These are phyloP conservation scores for Macroramphosus scolopax DNA, from an alignment of 2,797 vertebrate species.

Conservation along the genomic window DNA sequence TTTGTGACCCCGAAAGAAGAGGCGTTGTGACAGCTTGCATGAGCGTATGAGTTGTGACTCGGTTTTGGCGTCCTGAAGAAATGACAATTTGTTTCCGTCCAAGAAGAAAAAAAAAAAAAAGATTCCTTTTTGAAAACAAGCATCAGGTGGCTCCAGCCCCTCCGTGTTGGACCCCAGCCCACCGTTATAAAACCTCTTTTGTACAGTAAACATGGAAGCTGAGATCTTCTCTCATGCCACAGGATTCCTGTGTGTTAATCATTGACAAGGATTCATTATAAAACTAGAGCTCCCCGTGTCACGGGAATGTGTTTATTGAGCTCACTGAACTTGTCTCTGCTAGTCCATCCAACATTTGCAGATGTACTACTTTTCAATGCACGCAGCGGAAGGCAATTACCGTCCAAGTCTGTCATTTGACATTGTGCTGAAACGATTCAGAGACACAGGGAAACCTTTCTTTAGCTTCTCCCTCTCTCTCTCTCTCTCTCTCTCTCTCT, in stretches of 20 bases:
- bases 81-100: no score
- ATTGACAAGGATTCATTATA: conserved; percentile 54
- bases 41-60: background rate
- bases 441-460: conserved; percentile 21
- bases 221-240: conserved; percentile 23
- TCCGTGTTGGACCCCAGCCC: conserved; percentile 7
- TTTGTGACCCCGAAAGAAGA: background rate
- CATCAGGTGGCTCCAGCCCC: background rate
- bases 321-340: conserved; percentile 55
- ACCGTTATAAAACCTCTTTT: conserved; percentile 3
- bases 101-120: background rate
- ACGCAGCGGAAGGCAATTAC: conserved; percentile 36
- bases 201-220: conserved; percentile 20
- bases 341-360: conserved; percentile 42
- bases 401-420: conserved; percentile 53
- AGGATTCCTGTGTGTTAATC: conserved; percentile 50
- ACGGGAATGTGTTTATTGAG: conserved; percentile 55
- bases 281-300: conserved; percentile 32
- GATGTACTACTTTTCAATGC: conserved; percentile 30
- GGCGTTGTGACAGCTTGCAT: background rate
- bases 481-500: background rate
- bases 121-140: no score
- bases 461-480: conserved; percentile 2
- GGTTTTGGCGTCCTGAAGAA: no score
- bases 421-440: conserved; percentile 32